Base-by-base conservation (phyloP, 2,888 invertebrate genomes). In the Uloborus plumipes region DNA sequence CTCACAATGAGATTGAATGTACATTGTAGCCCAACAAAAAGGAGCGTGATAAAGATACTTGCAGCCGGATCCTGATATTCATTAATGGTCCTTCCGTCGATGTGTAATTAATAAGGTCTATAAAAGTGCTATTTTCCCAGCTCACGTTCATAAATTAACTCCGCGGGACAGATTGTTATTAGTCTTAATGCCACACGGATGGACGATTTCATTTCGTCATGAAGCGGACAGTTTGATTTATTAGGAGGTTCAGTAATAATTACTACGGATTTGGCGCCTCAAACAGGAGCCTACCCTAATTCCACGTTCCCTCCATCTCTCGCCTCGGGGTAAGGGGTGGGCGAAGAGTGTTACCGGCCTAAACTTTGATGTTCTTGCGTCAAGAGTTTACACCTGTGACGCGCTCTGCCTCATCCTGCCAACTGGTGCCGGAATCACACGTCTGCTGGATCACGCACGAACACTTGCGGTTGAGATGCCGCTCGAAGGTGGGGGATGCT, bases 101-200 rank as follows among this genome's bases (percentile, higher is more conserved):
- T 73, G 55, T 79, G 66, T 67, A 79, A 79, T 79, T 79, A 79
- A 79, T 79, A 79, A 79, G 66, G 53, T 71, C 72, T 72, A 78
- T 78, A 78, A 78, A 78, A 72, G 71, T 69, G 67, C 61, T 67
- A 77, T 55, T 73, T 79, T 67, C 66, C 79, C 67, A 79, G 72
- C 72, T 66, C 31, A 51, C 67, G 70, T 79, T 73, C 72, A 79
- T 79, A 79, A 79, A 79, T 79, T 79, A 73, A 66, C 71, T 61
- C 50, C 61, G 53, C 66, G 47, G 66, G 79, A 79, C 72, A 79
- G 72, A 73, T 79, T 66, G 51, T 67, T 64, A 73, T 73, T 79
- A 79, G 73, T 79, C 79, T 73, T 79, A 31, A 53, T 73, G 72
- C 79, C 79, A 73, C 67, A 73, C 64, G 70, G 78, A 61, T 69